phyloP scores from a whole-genome alignment of 2,797 vertebrate species.

The Perodicticus potto region DNA sequence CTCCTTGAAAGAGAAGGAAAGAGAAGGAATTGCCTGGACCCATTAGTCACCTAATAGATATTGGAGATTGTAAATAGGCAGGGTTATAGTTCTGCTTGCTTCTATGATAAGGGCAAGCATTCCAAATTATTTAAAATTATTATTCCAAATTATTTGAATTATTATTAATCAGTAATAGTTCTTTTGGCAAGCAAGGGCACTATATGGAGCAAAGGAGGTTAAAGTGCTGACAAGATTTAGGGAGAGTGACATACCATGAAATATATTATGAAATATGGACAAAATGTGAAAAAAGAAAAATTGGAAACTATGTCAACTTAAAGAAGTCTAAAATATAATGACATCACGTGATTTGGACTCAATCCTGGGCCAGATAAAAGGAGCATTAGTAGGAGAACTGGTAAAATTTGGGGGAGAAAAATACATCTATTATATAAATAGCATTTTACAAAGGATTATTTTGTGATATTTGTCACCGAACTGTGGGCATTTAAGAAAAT shows the following conservation, averaged over 20 bases:
- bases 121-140: neutral
- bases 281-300: neutral
- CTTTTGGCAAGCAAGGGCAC: neutral
- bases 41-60: neutral
- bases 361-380: neutral
- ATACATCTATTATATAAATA: neutral
- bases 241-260: neutral
- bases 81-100: neutral
- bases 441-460: neutral
- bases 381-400: accelerated
- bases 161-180: neutral
- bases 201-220: neutral
- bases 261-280: neutral
- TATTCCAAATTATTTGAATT: neutral
- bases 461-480: neutral
- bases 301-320: neutral
- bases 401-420: neutral
- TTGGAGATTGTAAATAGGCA: neutral
- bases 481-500: neutral
- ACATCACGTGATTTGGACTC: neutral
- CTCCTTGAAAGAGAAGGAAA: no score
- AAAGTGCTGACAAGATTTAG: neutral
- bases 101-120: neutral
- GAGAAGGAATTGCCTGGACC: neutral
- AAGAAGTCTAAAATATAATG: neutral